Percentiles rank a stretch among this genome's conserved stretches.
phyloP scores from a whole-genome alignment of 2,888 invertebrate species.

The Aelia acuminata region DNA sequence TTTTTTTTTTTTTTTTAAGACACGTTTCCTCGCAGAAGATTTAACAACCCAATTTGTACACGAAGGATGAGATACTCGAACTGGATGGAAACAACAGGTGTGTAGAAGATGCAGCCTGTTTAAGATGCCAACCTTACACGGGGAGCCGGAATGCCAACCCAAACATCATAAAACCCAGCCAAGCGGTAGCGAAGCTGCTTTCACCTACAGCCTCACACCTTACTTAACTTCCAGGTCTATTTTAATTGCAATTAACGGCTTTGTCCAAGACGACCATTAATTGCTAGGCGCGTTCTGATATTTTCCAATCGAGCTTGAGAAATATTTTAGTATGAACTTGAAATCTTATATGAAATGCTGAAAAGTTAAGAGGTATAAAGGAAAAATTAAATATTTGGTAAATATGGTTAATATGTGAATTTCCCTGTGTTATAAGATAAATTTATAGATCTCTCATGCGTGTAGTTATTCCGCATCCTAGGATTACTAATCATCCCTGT shows the following conservation, averaged over 20 bases:
- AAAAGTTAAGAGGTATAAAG: too few species aligned
- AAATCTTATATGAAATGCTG: too few species aligned
- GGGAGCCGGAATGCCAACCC: not conserved
- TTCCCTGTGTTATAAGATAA: too few species aligned
- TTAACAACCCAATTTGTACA: not conserved
- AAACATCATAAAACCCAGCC: conserved; percentile 41
- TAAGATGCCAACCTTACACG: not conserved
- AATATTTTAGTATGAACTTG: not conserved
- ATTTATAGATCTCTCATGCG: too few species aligned
- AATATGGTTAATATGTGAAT: too few species aligned
- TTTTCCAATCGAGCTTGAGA: not conserved
- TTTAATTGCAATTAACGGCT: conserved; percentile 10
- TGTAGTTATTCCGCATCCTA: too few species aligned
- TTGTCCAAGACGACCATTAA: not conserved
- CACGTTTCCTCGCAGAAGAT: not conserved
- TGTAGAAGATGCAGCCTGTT: not conserved
- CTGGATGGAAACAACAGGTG: not conserved
- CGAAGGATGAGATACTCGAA: not conserved
- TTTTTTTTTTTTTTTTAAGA: not conserved
- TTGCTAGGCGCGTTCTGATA: not conserved
- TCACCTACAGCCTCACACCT: not conserved
- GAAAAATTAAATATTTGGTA: too few species aligned
- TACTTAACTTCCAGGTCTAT: not conserved
- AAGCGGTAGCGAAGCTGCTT: not conserved
- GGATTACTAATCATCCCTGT: too few species aligned